Evolutionary conservation across 2,888 invertebrate species (phyloP), one percentile per base, ranked within the genome.

Genomic region (Falcaria lacertinaria): DNA sequence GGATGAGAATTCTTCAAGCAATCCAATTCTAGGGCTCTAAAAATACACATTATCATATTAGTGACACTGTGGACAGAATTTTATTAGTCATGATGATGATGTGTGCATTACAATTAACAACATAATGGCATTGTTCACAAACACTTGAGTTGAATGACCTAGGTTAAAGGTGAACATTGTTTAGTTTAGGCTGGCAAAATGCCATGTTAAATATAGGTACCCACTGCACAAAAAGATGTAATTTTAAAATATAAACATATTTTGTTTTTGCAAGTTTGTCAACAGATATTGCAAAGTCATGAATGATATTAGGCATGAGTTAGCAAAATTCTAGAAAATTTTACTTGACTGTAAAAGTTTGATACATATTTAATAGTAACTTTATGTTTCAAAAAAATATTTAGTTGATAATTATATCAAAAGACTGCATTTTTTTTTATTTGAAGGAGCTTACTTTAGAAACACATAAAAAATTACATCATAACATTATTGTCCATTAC

Each of bases 1-100:
- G 99, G 97, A 88, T 99, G 98, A 33, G 97, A 97, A 75, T 95
- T 97, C 67, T 96, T 94, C 48, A 98, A 86, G 43, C 93, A 94
- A 79, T 98, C 98, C 52, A 98, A 87, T 62, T 96, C 95, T 54
- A 96, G 75, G 14, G 97, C 98, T 53, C 94, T 91, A 67, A 57
- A 82, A 87, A 50, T 41, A 15, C 28, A 36, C 19, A 19, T 13
- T 16, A 37, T 11, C n/a, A n/a, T 2, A 2, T 39, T 22, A 39
- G 14, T 16, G 15, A 37, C 22, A 22, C 5, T 7, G 6, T 6
- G 19, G 19, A n/a, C 15, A 25, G 22, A 11, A 15, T 28, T 11
- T n/a, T 1, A 22, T 36, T 36, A 22, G 37, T 37, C 25, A 25
- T 37, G 14, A 37, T 32, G 8, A 38, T 15, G 33, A 50, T 45